Evolutionary conservation across 2,797 vertebrate genomes (phyloP).

Genomic region (Stomatorhinus walkeri): DNA sequence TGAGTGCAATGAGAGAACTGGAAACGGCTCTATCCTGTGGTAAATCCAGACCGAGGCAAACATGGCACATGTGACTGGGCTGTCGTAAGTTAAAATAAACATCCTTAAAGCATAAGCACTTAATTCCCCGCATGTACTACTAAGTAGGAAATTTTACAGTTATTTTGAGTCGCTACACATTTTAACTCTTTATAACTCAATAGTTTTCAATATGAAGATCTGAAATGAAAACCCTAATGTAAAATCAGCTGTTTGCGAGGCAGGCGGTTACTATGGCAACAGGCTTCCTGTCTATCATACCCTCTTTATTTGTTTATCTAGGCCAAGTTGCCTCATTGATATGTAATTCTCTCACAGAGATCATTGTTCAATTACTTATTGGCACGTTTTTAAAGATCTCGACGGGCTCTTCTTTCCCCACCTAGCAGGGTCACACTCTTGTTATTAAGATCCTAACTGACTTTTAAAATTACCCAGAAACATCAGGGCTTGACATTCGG

Average conservation of each 20-base stretch:
- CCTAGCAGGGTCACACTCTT: not conserved
- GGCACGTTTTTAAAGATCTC: not conserved
- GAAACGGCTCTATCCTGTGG: not conserved
- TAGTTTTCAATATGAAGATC: constrained; percentile 18
- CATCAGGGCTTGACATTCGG: not conserved
- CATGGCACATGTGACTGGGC: not conserved
- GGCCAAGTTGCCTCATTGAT: not conserved
- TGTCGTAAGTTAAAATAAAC: not conserved
- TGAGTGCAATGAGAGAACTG: not conserved
- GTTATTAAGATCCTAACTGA: not conserved
- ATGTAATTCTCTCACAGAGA: constrained; percentile 1
- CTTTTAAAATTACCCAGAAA: not conserved
- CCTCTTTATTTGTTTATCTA: not conserved
- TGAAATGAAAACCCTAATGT: not conserved
- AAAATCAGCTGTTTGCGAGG: not conserved
- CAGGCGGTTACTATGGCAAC: constrained; percentile 29
- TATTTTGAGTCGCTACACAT: not conserved
- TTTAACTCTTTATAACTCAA: not conserved
- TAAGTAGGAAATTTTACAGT: not conserved
- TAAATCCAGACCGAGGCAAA: not conserved
- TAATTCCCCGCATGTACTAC: not conserved
- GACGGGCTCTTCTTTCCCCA: not conserved
- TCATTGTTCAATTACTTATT: constrained; percentile 11
- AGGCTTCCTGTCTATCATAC: not conserved
- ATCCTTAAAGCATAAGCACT: not conserved